Evolutionary conservation across 1,140 invertebrate species (phyloP), one percentile per base, ranked within the genome.

Genomic region (Drosophila sturtevanti): DNA sequence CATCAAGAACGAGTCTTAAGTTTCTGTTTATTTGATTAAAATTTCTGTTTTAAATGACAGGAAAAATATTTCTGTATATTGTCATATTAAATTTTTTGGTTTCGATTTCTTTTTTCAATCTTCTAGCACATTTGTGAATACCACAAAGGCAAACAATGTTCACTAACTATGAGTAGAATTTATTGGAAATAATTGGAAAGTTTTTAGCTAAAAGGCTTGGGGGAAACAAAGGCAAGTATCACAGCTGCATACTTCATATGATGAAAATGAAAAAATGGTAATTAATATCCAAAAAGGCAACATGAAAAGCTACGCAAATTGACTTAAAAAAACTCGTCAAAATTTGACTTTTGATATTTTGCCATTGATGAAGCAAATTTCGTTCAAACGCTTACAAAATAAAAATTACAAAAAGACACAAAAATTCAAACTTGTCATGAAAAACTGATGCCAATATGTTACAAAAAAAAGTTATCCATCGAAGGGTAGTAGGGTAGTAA

Each of bases 201-300:
- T n/a, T 34, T 31, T 34, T 55, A 10, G 14, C 24, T 6, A 0
- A 55, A 56, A 31, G 54, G 3, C 41, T 21, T n/a, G n/a, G n/a
- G n/a, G n/a, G 12, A 4, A n/a, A 56, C 27, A 56, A 34, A 27
- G 54, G 4, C 3, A 2, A 34, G 1, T 34, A 3, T 5, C 31
- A 18, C 54, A 34, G 27, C 7, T 31, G 24, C 27, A 35, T 18
- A 11, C 18, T 55, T 27, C 52, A 55, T 55, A 55, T 55, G 24
- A 4, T 31, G 65, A 35, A 55, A 55, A 56, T 44, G 58, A 48
- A 64, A 76, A 63, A 65, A 65, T 52, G 63, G 78, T 85, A 86
- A 76, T 87, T 82, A 81, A 68, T 79, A 78, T 72, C 54, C 58
- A 65, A 79, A 87, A 67, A 58, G 58, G 64, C 59, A 79, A 76